Evolutionary conservation across 2,888 invertebrate genomes (phyloP).

Genomic region (Yponomeuta sedellus): DNA sequence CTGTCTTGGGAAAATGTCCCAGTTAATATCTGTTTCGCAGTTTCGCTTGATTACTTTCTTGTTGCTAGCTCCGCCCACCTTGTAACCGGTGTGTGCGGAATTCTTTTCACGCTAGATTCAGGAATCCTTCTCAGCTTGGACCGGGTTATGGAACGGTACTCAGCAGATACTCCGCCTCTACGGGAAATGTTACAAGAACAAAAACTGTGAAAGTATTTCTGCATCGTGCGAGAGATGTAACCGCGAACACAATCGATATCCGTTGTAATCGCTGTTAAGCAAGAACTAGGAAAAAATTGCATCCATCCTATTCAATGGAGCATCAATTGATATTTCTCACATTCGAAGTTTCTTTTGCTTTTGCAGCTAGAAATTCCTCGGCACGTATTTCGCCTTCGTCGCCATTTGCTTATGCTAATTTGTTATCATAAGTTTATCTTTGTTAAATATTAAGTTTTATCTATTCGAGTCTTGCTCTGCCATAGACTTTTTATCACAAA

Average conservation of each 20-base stretch:
- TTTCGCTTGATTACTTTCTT: background rate
- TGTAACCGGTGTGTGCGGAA: background rate
- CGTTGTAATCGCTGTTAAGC: conserved; percentile 62
- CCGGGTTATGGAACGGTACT: background rate
- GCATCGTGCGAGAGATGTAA: conserved; percentile 48
- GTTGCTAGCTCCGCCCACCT: background rate
- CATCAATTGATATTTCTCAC: conserved; percentile 17
- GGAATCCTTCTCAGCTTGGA: background rate
- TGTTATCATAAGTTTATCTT: background rate
- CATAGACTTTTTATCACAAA: no score
- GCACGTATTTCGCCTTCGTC: conserved; percentile 28
- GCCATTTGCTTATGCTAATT: conserved; percentile 14
- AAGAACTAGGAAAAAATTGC: conserved; percentile 53
- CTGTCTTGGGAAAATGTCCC: background rate
- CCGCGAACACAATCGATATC: conserved; percentile 61
- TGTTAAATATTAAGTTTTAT: background rate
- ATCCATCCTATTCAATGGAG: conserved; percentile 45
- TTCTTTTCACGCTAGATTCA: background rate
- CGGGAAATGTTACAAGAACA: conserved; percentile 22
- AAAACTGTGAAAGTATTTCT: conserved; percentile 55
- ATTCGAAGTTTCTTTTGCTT: conserved; percentile 3
- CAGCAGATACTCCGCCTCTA: background rate
- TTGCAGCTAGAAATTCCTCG: conserved; percentile 8
- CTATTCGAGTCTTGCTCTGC: no score
- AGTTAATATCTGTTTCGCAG: background rate